Evolutionary conservation across 2,797 vertebrate genomes (phyloP).

Genomic region (Phoeniculus purpureus): DNA sequence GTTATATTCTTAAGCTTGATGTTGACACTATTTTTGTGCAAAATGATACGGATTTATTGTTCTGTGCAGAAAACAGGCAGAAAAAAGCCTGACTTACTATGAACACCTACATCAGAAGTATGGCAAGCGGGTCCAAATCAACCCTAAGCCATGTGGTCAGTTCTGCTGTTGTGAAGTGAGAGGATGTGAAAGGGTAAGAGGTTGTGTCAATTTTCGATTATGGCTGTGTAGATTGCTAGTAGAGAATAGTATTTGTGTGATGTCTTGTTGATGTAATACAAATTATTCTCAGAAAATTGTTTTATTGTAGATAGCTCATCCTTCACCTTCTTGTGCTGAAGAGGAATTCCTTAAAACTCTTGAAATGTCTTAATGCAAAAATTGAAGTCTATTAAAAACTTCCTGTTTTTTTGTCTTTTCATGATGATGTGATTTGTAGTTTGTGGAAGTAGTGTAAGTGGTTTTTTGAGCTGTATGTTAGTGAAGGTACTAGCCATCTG

Average conservation of each 20-base stretch:
- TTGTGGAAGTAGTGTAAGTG: background rate
- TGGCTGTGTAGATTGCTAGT: background rate
- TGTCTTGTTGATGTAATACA: background rate
- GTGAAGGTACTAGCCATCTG: background rate
- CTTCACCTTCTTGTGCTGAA: background rate
- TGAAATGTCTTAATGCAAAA: background rate
- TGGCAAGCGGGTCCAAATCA: constrained; percentile 79
- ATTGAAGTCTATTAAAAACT: background rate
- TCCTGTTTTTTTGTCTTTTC: background rate
- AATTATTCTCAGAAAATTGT: background rate
- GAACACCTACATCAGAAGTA: constrained; percentile 76
- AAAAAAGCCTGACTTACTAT: constrained; percentile 90
- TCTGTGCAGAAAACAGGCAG: constrained; percentile 83
- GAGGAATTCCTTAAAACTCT: background rate
- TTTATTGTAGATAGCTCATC: background rate
- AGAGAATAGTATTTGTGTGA: background rate
- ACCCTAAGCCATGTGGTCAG: constrained; percentile 83
- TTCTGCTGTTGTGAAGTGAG: constrained; percentile 85
- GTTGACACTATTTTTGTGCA: background rate
- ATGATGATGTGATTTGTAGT: background rate
- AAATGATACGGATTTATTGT: background rate
- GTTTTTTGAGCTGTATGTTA: background rate
- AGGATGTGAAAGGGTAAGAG: constrained; percentile 79
- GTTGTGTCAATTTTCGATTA: background rate
- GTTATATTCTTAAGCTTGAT: background rate